Conservation (phyloP, 1,140 invertebrate genomes). For the Drosophila funebris region DNA sequence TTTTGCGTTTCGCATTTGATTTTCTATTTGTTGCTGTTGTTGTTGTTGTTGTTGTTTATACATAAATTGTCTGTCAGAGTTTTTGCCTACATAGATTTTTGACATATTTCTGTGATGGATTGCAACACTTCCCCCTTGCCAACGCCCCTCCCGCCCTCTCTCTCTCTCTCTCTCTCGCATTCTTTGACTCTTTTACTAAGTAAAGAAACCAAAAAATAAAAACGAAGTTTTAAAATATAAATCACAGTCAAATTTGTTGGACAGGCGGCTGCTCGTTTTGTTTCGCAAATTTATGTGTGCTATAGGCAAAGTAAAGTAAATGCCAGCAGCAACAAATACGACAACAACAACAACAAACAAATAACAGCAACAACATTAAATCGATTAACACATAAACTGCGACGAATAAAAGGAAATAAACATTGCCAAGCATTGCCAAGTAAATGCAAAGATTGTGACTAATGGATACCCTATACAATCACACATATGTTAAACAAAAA, state of each 20-base stretch:
- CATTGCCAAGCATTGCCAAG: background rate
- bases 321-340: constrained; percentile 30
- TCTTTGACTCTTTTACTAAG: too few species aligned
- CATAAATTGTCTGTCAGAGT: constrained; percentile 69
- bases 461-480: background rate
- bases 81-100: constrained; percentile 65
- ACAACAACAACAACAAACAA: constrained; percentile 10
- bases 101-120: constrained; percentile 74
- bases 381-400: constrained; percentile 68
- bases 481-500: too few species aligned
- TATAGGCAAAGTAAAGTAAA: constrained; percentile 39
- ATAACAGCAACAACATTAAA: constrained; percentile 25
- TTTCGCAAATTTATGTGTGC: constrained; percentile 59
- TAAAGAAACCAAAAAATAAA: too few species aligned
- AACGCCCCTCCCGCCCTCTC: background rate
- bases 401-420: constrained; percentile 6
- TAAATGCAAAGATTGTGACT: background rate
- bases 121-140: constrained; percentile 36
- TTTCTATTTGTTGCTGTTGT: constrained; percentile 7
- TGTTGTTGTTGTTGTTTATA: constrained; percentile 51
- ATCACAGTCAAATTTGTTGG: constrained; percentile 68
- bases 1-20: constrained; percentile 20
- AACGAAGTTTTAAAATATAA: constrained; percentile 65
- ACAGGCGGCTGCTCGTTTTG: constrained; percentile 24
- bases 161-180: too few species aligned